A percentile compares a stretch with the other conserved stretches of the same genome.
phyloP scores from a whole-genome alignment of 2,888 invertebrate genomes.

The Quadroppia sp. region DNA sequence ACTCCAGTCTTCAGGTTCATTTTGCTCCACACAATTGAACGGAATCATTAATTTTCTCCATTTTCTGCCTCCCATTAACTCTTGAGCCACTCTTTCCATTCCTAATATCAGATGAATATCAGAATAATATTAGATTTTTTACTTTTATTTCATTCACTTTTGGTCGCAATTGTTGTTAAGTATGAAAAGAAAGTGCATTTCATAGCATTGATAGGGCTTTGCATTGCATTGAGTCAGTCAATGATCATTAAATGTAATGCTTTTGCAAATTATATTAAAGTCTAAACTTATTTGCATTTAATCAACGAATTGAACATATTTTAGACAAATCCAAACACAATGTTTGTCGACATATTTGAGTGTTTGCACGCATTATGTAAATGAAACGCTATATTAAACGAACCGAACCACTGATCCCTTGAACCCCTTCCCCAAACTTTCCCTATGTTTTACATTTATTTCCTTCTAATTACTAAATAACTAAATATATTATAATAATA shows the following conservation, averaged over 20 bases:
- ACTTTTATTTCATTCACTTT: conserved; percentile 4
- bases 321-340: neutral
- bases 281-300: conserved; percentile 14
- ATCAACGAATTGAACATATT: conserved; percentile 10
- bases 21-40: conserved; percentile 45
- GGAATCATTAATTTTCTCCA: conserved; percentile 48
- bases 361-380: conserved; percentile 20
- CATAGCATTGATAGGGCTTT: neutral
- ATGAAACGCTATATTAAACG: conserved; percentile 1
- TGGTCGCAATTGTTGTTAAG: no score
- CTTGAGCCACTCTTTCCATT: conserved; percentile 49
- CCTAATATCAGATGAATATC: conserved; percentile 44
- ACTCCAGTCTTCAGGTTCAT: conserved; percentile 47
- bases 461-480: neutral
- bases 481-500: neutral
- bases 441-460: neutral
- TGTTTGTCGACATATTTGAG: neutral
- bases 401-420: neutral
- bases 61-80: conserved; percentile 48
- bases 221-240: neutral
- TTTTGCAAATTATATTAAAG: conserved; percentile 30
- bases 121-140: conserved; percentile 16
- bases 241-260: conserved; percentile 33
- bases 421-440: neutral
- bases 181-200: neutral